Evolutionary conservation across 2,797 vertebrate species (phyloP).

Genomic region (Phataginus tetradactyla): DNA sequence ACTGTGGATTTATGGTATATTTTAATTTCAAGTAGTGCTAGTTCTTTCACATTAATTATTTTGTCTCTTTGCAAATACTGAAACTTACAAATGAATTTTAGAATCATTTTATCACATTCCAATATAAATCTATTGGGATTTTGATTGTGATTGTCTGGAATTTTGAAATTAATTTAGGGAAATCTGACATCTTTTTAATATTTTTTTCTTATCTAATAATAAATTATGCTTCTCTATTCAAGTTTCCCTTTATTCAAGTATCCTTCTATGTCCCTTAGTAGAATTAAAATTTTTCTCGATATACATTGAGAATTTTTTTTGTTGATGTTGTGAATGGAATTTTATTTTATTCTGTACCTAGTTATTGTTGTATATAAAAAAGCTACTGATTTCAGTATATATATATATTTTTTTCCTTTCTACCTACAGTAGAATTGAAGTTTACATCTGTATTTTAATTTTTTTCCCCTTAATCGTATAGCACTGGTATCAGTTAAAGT

Average conservation of each 20-base stretch:
- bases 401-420: neutral
- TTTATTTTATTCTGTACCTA: slow-evolving; percentile 47
- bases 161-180: slow-evolving; percentile 31
- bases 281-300: neutral
- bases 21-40: slow-evolving; percentile 5
- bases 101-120: neutral
- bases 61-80: neutral
- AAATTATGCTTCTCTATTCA: neutral
- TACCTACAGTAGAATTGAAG: slow-evolving; percentile 21
- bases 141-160: neutral
- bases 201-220: neutral
- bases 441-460: neutral
- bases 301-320: neutral
- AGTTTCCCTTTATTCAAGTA: slow-evolving; percentile 9
- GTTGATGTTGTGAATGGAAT: neutral
- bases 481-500: neutral
- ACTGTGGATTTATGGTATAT: neutral
- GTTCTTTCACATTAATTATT: neutral
- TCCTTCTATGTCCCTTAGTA: neutral
- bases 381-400: slow-evolving; percentile 33
- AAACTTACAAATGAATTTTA: slow-evolving; percentile 37
- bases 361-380: slow-evolving; percentile 13
- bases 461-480: neutral
- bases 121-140: neutral
- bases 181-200: neutral